Evolutionary conservation across 37 sponge, comb jelly and placozoan species (phyloP), one percentile per base, ranked within the genome.

Genomic region (Corticium candelabrum): DNA sequence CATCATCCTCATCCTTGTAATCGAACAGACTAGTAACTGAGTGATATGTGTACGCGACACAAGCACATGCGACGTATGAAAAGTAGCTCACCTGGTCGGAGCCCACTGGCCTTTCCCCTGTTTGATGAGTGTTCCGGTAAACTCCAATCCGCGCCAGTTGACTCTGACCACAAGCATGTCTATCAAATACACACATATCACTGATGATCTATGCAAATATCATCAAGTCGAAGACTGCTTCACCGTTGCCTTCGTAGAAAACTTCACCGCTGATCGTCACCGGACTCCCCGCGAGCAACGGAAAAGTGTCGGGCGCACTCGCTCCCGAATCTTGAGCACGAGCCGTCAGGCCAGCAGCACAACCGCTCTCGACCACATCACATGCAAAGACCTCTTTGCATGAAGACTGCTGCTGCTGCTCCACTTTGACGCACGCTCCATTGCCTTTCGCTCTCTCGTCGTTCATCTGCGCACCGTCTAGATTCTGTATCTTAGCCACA

Each of bases 221-320:
- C n/a, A 50, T 50, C 11, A 50, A 50, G 62, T 21, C 15, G 21
- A 27, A 27, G 11, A 27, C 62, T 21, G 15, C 62, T 50, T 27
- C 21, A 50, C 62, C 62, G 11, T 11, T 50, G 11, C 62, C 62
- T 21, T 50, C 62, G 62, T 50, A 50, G 21, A 50, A 50, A 11
- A 50, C 62, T 50, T 50, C 62, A 21, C 62, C 62, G 62, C 62
- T 50, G 11, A 50, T 50, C 62, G 62, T 50, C 21, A 50, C 62
- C 15, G 62, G 62, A 27, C 15, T 50, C 11, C 62, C 62, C 62
- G 62, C 11, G 21, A 21, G 15, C 15, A 50, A 21, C 21, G 62
- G 62, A 21, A 50, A 50, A 50, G 62, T 11, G 15, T 27, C 62
- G 62, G 62, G 62, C n/a, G n/a, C n/a, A 50, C 62, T 50, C 11